phyloP scores from a whole-genome alignment of 2,888 invertebrate species.

The Poecilus cupreus region DNA sequence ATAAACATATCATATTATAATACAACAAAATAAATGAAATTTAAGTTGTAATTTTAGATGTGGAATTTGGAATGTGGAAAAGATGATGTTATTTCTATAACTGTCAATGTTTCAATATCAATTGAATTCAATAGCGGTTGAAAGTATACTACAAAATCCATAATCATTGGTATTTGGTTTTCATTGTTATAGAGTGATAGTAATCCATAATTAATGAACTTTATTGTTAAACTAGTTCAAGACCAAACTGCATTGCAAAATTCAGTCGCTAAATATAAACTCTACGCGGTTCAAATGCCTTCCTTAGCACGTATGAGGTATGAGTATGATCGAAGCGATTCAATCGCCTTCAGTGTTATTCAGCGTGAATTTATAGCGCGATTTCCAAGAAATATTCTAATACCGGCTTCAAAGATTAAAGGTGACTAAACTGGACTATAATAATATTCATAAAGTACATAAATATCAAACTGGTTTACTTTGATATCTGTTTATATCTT shows the following conservation, averaged over 20 bases:
- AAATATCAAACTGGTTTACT: slow-evolving; percentile 11
- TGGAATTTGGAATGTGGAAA: no score
- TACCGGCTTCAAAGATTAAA: background rate
- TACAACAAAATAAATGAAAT: no score
- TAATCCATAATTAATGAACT: slow-evolving; percentile 1
- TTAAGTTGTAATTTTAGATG: no score
- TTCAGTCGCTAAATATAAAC: slow-evolving; percentile 7
- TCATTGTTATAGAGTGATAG: background rate
- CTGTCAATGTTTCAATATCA: no score
- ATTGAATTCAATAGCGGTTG: background rate
- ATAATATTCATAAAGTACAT: slow-evolving; percentile 19
- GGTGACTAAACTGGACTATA: background rate
- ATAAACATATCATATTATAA: no score
- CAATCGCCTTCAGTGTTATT: background rate
- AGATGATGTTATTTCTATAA: no score
- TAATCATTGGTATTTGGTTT: background rate
- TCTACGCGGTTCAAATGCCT: slow-evolving; percentile 3
- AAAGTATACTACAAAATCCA: background rate
- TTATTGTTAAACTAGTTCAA: slow-evolving; percentile 28
- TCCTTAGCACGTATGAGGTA: slow-evolving; percentile 16
- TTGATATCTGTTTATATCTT: background rate
- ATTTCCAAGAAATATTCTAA: slow-evolving; percentile 1
- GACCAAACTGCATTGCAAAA: background rate
- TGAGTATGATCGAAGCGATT: slow-evolving; percentile 15
- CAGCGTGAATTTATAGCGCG: background rate